phyloP scores from a whole-genome alignment of 2,113 vertebrate genomes.

The Ochotona curzoniae region DNA sequence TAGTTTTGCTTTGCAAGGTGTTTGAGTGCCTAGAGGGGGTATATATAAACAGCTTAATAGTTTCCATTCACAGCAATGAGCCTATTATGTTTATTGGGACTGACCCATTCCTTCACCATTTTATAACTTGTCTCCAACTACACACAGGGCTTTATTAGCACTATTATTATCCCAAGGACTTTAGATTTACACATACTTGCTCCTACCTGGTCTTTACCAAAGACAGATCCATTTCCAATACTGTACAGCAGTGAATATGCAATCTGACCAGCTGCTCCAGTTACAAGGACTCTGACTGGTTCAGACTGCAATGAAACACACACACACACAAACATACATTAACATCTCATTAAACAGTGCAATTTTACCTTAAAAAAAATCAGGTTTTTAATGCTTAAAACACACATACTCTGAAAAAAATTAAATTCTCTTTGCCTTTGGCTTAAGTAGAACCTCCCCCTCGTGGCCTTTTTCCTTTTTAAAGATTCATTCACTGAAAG shows the following conservation, averaged over 20 bases:
- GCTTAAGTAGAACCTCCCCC: background rate
- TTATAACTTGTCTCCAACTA: constrained; percentile 47
- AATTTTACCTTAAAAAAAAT: background rate
- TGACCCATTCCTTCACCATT: background rate
- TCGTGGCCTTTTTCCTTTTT: background rate
- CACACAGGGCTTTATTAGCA: constrained; percentile 23
- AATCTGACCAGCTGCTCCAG: constrained; percentile 97
- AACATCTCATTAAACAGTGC: constrained; percentile 44
- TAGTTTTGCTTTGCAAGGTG: background rate
- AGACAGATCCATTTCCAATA: constrained; percentile 98
- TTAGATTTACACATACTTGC: constrained; percentile 10
- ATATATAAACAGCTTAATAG: background rate
- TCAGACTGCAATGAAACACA: constrained; percentile 89
- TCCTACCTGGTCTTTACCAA: constrained; percentile 97
- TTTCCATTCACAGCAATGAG: background rate
- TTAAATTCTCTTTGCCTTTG: background rate
- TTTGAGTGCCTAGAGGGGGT: background rate
- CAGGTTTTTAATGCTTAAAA: constrained; percentile 42
- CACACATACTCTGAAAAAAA: background rate
- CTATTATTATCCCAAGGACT: constrained; percentile 22
- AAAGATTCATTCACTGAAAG: too few relatives aligned
- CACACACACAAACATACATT: background rate
- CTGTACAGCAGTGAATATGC: constrained; percentile 97
- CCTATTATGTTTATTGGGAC: background rate
- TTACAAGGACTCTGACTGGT: constrained; percentile 95